Evolutionary conservation across 2,113 vertebrate genomes (phyloP).

Genomic region (Corythornis madagascariensis): DNA sequence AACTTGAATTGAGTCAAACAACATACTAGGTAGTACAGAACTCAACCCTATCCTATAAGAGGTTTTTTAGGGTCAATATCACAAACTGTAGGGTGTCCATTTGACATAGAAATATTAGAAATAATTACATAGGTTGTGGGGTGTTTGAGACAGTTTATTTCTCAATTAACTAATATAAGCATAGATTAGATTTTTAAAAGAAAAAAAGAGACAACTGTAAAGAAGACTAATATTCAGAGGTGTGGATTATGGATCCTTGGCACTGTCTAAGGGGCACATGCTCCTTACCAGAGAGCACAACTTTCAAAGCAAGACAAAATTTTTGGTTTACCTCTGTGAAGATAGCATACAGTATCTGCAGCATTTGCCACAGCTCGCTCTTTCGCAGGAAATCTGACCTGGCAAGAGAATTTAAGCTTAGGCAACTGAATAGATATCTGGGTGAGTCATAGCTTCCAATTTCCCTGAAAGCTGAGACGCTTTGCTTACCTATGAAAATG

Average conservation of each 20-base stretch:
- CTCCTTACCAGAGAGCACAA: neutral
- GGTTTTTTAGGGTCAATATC: neutral
- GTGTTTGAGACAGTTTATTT: neutral
- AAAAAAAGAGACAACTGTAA: neutral
- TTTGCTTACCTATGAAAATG: neutral
- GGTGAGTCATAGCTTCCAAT: neutral
- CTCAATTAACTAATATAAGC: neutral
- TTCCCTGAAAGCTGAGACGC: neutral
- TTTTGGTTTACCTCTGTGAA: neutral
- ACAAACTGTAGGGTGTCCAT: neutral
- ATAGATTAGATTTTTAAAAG: neutral
- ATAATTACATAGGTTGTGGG: neutral
- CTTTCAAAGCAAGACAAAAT: neutral
- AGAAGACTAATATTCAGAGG: neutral
- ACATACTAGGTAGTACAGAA: neutral
- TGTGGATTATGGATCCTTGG: neutral
- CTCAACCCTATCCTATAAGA: fast-evolving
- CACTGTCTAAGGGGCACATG: neutral
- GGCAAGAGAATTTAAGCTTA: neutral
- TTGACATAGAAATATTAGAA: neutral
- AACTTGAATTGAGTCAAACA: neutral
- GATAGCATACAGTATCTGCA: neutral
- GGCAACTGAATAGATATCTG: neutral
- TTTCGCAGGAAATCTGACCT: constrained; percentile 13
- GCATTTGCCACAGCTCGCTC: neutral